Base-by-base conservation (phyloP, 1,140 invertebrate species). In the Panagrolaimus sp. region DNA sequence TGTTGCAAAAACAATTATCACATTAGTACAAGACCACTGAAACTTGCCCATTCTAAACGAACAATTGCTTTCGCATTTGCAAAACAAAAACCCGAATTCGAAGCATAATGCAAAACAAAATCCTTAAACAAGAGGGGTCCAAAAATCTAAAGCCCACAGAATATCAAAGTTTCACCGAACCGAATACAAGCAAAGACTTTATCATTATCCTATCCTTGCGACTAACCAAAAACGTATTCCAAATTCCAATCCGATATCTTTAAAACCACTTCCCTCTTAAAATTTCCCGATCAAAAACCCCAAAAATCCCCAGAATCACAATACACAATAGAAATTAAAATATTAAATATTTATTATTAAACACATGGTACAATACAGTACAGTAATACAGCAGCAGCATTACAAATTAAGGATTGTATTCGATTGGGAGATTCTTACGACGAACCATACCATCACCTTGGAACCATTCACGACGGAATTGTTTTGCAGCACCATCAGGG, bases 131-230 rank as follows among this genome's bases (percentile, higher is more conserved):
- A 83, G 88, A 62, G 97, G 94, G 86, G 90, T 98, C 2, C 90
- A 93, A 82, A 98, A 98, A 82, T 90, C 90, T 73, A 96, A 94
- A 80, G 89, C 90, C 75, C 94, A 98, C 82, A 86, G 94, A 69
- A 91, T 21, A 93, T 98, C 21, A 87, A 88, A 75, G 89, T 97
- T 26, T 87, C 89, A 76, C 87, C 88, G 88, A 91, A 45, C 85
- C 95, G 12, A 88, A 93, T 84, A 83, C 94, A 24, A 85, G 87
- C n/a, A 86, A 85, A 48, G 86, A 58, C 24, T 71, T n/a, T n/a
- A n/a, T n/a, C n/a, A 32, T n/a, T n/a, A n/a, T n/a, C n/a, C n/a
- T n/a, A n/a, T n/a, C n/a, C n/a, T n/a, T n/a, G n/a, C n/a, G n/a
- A n/a, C n/a, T n/a, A n/a, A n/a, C n/a, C n/a, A n/a, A n/a, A n/a